Evolutionary conservation across 2,113 vertebrate species (phyloP), one percentile per base, ranked within the genome.

Genomic region (Mus pahari): DNA sequence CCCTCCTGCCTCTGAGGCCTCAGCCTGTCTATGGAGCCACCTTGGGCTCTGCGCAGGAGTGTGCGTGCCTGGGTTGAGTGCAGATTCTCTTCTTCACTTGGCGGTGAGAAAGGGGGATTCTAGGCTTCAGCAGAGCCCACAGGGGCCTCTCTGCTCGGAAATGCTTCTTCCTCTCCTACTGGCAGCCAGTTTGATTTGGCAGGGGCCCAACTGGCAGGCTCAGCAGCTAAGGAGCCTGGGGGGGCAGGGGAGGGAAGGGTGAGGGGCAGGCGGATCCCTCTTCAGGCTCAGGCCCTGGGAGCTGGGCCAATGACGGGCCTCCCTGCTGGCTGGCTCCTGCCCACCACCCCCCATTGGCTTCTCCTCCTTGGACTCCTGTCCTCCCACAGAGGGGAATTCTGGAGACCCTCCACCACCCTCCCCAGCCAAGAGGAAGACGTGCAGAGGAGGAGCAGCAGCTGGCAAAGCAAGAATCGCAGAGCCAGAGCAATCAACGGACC

Each of bases 131-230:
- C 79, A 2, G 94, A 97, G 96, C 95, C 97, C 96, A 94, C 95
- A 93, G 97, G 93, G 97, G 97, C 97, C 97, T 98, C 97, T 96
- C 95, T 98, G 97, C 97, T 98, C 97, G 97, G 97, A 98, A 98
- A 98, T 94, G 97, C 97, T 98, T 97, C 97, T 98, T 98, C 97
- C 97, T 98, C 97, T 98, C 97, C 97, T 97, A 95, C 97, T 98
- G 97, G 97, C 97, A 97, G 97, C 96, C 95, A n/a, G 97, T 97
- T 98, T 97, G 95, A 92, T 86, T 97, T 98, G 97, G 97, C 97
- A 0, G 77, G 73, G 62, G 12, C 95, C 97, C 97, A 98, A 92
- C 96, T 98, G 97, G 97, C 97, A 96, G 90, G 42, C 95, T 96
- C 55, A 5, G 68, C 75, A 33, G 96, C 93, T 94, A 96, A 95